phyloP scores from a whole-genome alignment of 2,113 vertebrate species.

The Sigmodon hispidus region DNA sequence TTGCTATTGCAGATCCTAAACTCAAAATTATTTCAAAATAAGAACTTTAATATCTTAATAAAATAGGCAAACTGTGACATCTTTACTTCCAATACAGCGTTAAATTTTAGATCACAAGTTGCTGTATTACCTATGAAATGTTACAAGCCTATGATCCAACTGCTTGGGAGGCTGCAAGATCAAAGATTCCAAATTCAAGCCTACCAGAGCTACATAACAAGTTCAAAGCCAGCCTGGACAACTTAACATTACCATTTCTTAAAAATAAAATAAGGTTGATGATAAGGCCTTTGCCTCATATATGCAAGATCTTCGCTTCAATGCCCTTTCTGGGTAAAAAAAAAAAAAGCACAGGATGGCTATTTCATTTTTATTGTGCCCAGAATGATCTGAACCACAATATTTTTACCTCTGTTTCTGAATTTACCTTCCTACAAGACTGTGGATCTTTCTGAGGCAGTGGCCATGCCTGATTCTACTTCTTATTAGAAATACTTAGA shows the following conservation, averaged over 20 bases:
- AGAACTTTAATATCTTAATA: neutral
- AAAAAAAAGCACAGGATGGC: neutral
- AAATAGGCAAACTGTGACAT: neutral
- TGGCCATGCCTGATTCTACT: neutral
- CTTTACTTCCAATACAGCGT: neutral
- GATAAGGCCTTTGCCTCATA: neutral
- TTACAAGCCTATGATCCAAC: neutral
- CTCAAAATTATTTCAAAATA: conserved; percentile 23
- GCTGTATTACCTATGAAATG: neutral
- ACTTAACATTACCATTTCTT: neutral
- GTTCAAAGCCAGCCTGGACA: neutral
- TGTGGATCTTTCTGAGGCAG: neutral
- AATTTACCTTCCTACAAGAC: neutral
- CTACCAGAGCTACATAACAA: neutral
- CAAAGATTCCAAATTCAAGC: neutral
- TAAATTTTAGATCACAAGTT: neutral
- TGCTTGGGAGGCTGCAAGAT: neutral
- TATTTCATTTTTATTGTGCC: neutral
- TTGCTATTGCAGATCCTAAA: neutral
- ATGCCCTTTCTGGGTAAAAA: neutral
- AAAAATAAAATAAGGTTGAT: neutral
- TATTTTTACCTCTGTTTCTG: neutral
- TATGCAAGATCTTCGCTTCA: neutral
- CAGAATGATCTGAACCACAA: neutral
- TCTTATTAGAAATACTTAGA: neutral